phyloP scores from a whole-genome alignment of 2,888 invertebrate genomes.

The Tortricodes alternella region DNA sequence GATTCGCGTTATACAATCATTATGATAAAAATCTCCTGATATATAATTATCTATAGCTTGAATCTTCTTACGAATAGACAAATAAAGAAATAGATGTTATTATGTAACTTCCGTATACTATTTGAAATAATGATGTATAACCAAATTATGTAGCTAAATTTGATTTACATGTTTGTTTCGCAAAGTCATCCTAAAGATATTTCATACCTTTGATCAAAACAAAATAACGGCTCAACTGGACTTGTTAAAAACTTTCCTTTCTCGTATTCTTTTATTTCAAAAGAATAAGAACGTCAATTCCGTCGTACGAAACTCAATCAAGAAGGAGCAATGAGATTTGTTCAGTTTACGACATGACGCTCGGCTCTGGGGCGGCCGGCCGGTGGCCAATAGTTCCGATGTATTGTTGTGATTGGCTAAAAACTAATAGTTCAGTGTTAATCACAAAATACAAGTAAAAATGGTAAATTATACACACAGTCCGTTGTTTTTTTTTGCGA shows the following conservation, averaged over 20 bases:
- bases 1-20: too few relatives aligned
- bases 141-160: too few relatives aligned
- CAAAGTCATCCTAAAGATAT: too few relatives aligned
- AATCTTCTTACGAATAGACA: too few relatives aligned
- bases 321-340: slow-evolving; percentile 33
- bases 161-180: too few relatives aligned
- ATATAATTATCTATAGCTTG: too few relatives aligned
- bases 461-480: too few relatives aligned
- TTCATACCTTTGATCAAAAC: slow-evolving; percentile 18
- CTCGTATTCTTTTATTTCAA: slow-evolving; percentile 26
- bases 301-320: slow-evolving; percentile 37
- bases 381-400: slow-evolving; percentile 27
- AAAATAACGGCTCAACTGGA: not conserved
- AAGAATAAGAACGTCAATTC: slow-evolving; percentile 28
- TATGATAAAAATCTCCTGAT: too few relatives aligned
- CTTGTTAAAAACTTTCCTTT: slow-evolving; percentile 27
- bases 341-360: slow-evolving; percentile 38
- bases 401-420: slow-evolving; percentile 19
- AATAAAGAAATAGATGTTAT: too few relatives aligned
- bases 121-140: too few relatives aligned
- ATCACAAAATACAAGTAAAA: not conserved
- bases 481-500: too few relatives aligned
- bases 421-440: slow-evolving; percentile 12
- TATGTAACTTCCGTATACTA: too few relatives aligned
- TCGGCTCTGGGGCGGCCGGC: slow-evolving; percentile 32